A percentile compares a stretch with the other conserved stretches of the same genome.
Evolutionary conservation across 2,797 vertebrate species (phyloP).

Genomic region (Characodon lateralis): DNA sequence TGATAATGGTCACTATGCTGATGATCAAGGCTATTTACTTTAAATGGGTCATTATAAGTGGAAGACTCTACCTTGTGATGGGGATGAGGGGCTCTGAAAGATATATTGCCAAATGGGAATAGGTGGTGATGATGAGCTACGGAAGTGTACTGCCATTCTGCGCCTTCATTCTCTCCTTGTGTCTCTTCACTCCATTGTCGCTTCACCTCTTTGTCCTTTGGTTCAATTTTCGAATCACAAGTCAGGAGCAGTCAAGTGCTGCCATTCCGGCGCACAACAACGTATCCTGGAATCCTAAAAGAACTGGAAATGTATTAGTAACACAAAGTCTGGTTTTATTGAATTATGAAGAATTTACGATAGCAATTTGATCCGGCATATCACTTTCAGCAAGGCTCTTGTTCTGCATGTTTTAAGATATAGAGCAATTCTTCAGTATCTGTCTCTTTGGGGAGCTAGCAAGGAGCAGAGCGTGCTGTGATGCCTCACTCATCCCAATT

Average conservation of each 20-base stretch:
- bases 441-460: constrained; percentile 73
- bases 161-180: constrained; percentile 65
- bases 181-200: constrained; percentile 70
- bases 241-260: constrained; percentile 77
- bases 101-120: constrained; percentile 75
- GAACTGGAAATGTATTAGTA: constrained; percentile 61
- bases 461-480: constrained; percentile 64
- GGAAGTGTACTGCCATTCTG: constrained; percentile 63
- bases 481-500: constrained; percentile 70
- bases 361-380: constrained; percentile 74
- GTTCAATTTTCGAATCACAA: constrained; percentile 77
- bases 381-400: constrained; percentile 68
- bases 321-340: constrained; percentile 72
- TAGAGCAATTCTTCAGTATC: constrained; percentile 64
- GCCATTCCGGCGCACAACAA: constrained; percentile 54
- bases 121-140: constrained; percentile 70
- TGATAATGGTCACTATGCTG: constrained; percentile 76
- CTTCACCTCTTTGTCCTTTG: constrained; percentile 78
- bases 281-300: constrained; percentile 54
- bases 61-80: constrained; percentile 76
- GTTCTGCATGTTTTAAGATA: constrained; percentile 77
- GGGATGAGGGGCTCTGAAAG: constrained; percentile 80
- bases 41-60: constrained; percentile 81
- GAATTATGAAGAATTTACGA: constrained; percentile 77
- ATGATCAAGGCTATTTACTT: constrained; percentile 81